These are phyloP conservation scores for Drosophila santomea DNA, from an alignment of 1,140 invertebrate genomes.

Conservation along the genomic window DNA sequence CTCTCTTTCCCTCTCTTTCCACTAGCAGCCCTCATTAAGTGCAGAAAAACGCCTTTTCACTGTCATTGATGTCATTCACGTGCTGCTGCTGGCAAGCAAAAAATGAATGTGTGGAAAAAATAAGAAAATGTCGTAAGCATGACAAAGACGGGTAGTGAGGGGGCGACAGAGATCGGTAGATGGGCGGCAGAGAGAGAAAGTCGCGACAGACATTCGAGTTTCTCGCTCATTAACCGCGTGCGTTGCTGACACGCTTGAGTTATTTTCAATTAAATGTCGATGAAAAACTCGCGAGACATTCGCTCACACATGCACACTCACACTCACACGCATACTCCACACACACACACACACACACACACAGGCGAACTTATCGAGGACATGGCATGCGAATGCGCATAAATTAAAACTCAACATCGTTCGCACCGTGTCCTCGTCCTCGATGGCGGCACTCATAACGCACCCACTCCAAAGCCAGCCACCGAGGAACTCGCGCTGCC, in stretches of 20 bases:
- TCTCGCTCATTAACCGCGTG: conserved; percentile 81
- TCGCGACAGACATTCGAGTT: conserved; percentile 79
- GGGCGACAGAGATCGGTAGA: background rate
- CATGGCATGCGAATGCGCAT: conserved; percentile 60
- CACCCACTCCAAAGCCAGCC: conserved; percentile 14
- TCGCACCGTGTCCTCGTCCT: conserved; percentile 54
- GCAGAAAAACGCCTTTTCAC: conserved; percentile 79
- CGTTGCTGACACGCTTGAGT: conserved; percentile 82
- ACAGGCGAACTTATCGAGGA: conserved; percentile 42
- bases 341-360: background rate
- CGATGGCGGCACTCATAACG: conserved; percentile 68
- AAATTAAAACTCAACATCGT: conserved; percentile 74
- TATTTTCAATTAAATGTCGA: conserved; percentile 83
- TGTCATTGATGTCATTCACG: conserved; percentile 80
- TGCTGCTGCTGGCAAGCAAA: conserved; percentile 54
- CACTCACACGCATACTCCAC: background rate
- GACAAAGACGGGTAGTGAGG: conserved; percentile 9
- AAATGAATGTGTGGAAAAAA: conserved; percentile 10
- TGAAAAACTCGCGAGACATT: conserved; percentile 71
- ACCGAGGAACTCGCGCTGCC: too few relatives aligned
- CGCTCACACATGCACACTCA: conserved; percentile 18
- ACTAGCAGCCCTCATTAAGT: conserved; percentile 62
- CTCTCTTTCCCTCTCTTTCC: conserved; percentile 9
- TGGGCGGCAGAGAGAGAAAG: conserved; percentile 31
- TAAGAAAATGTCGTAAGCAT: conserved; percentile 30